A percentile compares a stretch with the other conserved stretches of the same genome.
Conservation (phyloP, 1,140 invertebrate species). For the Microplitis mediator region DNA sequence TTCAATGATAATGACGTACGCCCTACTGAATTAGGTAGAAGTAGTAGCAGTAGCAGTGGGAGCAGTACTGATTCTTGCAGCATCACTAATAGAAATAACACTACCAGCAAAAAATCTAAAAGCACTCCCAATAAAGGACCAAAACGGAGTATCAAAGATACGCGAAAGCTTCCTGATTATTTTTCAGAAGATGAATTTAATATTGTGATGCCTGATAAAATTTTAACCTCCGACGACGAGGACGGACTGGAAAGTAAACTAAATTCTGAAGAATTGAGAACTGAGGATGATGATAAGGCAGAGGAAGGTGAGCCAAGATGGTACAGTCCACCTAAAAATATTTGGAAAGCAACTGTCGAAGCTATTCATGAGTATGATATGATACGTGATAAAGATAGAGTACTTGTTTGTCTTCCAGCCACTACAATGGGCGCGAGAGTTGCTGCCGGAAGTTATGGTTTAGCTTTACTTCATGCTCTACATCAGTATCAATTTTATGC, state of each 20-base stretch:
- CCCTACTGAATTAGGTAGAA: constrained; percentile 50
- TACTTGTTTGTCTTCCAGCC: constrained; percentile 81
- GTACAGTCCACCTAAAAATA: constrained; percentile 78
- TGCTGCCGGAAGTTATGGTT: constrained; percentile 76
- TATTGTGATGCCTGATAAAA: constrained; percentile 33
- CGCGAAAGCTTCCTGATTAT: constrained; percentile 42
- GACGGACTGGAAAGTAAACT: background rate
- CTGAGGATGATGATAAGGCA: background rate
- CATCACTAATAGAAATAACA: constrained; percentile 38
- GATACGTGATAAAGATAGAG: constrained; percentile 81
- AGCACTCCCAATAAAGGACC: constrained; percentile 15
- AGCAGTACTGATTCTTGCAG: constrained; percentile 54
- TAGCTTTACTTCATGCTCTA: constrained; percentile 82
- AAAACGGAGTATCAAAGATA: constrained; percentile 35
- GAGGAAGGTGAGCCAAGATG: constrained; percentile 59
- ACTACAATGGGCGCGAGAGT: constrained; percentile 22
- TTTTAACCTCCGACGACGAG: constrained; percentile 30
- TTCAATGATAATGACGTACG: constrained; percentile 71
- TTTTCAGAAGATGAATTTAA: constrained; percentile 56
- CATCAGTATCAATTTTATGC: constrained; percentile 84
- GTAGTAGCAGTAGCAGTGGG: constrained; percentile 39
- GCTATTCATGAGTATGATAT: constrained; percentile 84
- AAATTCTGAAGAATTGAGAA: background rate
- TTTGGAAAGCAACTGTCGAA: constrained; percentile 83
- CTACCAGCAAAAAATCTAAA: constrained; percentile 18